Evolutionary conservation across 2,888 invertebrate species (phyloP), one percentile per base, ranked within the genome.

Genomic region (Caenorhabditis plicata): DNA sequence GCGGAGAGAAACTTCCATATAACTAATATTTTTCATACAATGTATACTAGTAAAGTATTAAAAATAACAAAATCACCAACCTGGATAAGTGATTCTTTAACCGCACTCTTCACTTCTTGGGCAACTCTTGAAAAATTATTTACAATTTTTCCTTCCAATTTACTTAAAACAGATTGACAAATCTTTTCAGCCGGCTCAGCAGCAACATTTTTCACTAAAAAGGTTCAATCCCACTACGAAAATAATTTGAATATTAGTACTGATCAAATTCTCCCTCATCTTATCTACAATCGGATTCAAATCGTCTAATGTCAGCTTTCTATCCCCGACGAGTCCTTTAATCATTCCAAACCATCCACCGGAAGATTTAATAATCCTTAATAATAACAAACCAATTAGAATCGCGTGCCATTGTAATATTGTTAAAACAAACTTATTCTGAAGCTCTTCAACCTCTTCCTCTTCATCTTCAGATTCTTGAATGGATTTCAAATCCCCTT

Each of bases 61-160:
- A 26, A 11, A 1, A 17, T 15, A 41, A 72, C 71, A 50, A 76
- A 90, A n/a, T n/a, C n/a, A n/a, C n/a, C n/a, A n/a, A n/a, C n/a
- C n/a, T n/a, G n/a, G 0, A 95, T 90, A 74, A 98, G 85, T 0
- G 96, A 88, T 74, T 94, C 94, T 0, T 89, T 90, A 53, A 98
- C 84, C 0, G 95, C 90, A 1, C 86, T 85, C 80, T 89, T 91
- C 0, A 99, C 90, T 5, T 91, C 91, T 38, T 86, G 87, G 0
- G 91, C 88, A n/a, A 95, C 88, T 62, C 90, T 66, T 71, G 91
- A 92, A 82, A 98, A 98, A 1, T 96, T 96, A 15, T 96, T 94
- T 4, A 89, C 87, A 27, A 85, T 73, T 61, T 78, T 77, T 50
- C 79, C 79, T 29, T 73, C 77, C 23, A 79, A 51, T 47, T 80